Evolutionary conservation across 2,888 invertebrate species (phyloP).

Genomic region (Drosophila recens): DNA sequence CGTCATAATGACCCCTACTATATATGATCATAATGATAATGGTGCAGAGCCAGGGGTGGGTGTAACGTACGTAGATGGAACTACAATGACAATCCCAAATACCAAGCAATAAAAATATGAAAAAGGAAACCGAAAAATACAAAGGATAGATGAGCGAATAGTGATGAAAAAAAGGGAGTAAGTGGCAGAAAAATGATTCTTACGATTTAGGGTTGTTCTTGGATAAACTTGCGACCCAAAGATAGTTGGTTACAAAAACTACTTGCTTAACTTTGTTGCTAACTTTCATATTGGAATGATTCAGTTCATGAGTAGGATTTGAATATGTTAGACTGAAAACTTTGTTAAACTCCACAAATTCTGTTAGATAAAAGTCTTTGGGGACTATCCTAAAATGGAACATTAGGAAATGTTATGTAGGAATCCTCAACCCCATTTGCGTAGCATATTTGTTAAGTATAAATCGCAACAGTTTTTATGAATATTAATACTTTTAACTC

Average conservation of each 20-base stretch:
- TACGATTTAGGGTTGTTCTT: constrained; percentile 2
- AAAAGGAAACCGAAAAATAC: background rate
- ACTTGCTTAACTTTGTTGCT: background rate
- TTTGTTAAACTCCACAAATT: background rate
- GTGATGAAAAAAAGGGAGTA: constrained; percentile 5
- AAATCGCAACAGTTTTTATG: background rate
- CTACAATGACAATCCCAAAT: constrained; percentile 4
- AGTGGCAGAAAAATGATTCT: constrained; percentile 10
- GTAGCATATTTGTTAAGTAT: background rate
- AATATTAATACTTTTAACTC: constrained; percentile 1
- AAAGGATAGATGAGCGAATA: background rate
- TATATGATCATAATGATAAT: constrained; percentile 18
- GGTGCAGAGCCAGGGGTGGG: constrained; percentile 2
- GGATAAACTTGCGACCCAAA: background rate
- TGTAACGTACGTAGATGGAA: background rate
- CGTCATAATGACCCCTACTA: constrained; percentile 26
- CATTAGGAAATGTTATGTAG: background rate
- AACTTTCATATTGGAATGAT: background rate
- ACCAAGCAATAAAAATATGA: background rate
- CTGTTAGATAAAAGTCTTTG: background rate
- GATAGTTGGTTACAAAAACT: background rate
- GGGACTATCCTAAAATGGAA: background rate
- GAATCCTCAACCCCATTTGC: background rate
- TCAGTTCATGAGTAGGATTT: background rate
- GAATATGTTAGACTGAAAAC: background rate